Base-by-base conservation (phyloP, 2,113 vertebrate species). In the Spizaetus ornatus region DNA sequence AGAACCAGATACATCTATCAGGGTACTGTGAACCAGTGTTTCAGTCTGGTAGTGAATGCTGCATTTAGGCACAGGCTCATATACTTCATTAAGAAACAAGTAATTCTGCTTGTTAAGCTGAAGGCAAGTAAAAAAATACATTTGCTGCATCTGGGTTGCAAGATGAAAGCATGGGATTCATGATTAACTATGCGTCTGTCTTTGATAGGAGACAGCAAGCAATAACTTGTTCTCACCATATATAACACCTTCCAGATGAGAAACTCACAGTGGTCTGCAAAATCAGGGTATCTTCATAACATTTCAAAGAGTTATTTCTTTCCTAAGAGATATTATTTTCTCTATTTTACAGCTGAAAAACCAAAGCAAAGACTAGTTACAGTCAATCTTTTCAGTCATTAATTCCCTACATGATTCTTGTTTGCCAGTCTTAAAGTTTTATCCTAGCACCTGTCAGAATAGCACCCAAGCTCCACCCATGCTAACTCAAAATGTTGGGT, bases 121-220 rank as follows among this genome's bases (percentile, higher is more conserved):
- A 96, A 86, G 42, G 43, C 74, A 96, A 93, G 47, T 83, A 83
- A 93, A 93, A 52, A 96, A 93, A 72, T 67, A 38, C 61, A 67
- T 82, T 86, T 84, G 62, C 34, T 92, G 29, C 31, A 84, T 94
- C 52, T 94, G 73, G 38, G 8, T 63, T 95, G 81, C 62, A 85
- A 92, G 82, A 95, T 93, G 80, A 82, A 97, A 91, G 56, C n/a
- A 70, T 11, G 9, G 15, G 71, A 74, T 82, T 72, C 21, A 10
- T 88, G 6, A 86, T 92, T 92, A 92, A 90, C 63, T 90, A 59
- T 61, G 59, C 92, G 88, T 82, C 82, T 97, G 88, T 90, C 93
- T 97, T 93, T 6, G 38, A 82, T 83, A 91, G 90, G 77, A 97
- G 71, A 95, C 69, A 79, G 62, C 81, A 90, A 82, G 69, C 56